A percentile compares a stretch with the other conserved stretches of the same genome.
Evolutionary conservation across 2,797 vertebrate genomes (phyloP).

Genomic region (Garrulus glandarius): DNA sequence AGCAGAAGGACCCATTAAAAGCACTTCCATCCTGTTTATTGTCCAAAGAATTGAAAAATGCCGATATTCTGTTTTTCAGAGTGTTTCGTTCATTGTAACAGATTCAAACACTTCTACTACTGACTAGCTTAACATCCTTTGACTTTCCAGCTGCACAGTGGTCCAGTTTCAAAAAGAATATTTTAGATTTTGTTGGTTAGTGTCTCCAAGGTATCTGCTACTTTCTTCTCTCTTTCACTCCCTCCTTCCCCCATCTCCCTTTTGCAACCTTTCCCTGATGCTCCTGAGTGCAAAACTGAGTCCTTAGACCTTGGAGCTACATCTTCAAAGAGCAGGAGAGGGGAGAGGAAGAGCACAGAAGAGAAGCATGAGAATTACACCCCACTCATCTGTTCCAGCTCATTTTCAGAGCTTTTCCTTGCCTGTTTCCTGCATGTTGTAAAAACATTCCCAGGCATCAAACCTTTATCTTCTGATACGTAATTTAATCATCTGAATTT

Average conservation of each 20-base stretch:
- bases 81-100: neutral
- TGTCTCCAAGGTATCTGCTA: neutral
- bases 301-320: neutral
- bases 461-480: neutral
- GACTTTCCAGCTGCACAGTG: neutral
- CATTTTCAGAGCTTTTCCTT: neutral
- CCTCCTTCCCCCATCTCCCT: neutral
- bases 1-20: neutral
- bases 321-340: neutral
- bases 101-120: neutral
- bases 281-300: neutral
- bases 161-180: neutral
- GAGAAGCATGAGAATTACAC: neutral
- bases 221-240: neutral
- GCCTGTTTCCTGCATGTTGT: neutral
- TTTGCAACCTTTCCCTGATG: neutral
- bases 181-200: neutral
- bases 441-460: neutral
- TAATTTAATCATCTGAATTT: neutral
- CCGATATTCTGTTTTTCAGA: neutral
- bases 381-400: neutral
- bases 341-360: neutral
- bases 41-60: neutral
- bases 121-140: neutral
- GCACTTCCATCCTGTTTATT: neutral